phyloP scores from a whole-genome alignment of 2,113 vertebrate genomes.

The Aythya baeri region DNA sequence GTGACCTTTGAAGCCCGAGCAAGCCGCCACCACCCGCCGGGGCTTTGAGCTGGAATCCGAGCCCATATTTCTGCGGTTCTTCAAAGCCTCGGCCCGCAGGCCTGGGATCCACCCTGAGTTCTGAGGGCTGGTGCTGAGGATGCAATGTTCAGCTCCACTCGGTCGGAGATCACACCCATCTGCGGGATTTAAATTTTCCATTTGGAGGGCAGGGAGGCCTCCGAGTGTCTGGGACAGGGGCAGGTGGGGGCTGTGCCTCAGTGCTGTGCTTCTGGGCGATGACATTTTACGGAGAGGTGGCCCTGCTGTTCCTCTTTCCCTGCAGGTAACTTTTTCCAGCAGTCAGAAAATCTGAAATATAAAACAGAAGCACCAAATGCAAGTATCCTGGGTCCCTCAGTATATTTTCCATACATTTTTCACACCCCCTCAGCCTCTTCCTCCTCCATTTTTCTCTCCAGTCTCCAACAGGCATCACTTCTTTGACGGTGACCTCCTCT shows the following conservation, averaged over 20 bases:
- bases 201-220: background rate
- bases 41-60: constrained; percentile 46
- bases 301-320: background rate
- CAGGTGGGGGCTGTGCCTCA: background rate
- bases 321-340: background rate
- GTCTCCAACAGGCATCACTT: constrained; percentile 83
- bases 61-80: background rate
- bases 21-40: background rate
- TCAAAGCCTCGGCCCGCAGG: background rate
- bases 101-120: background rate
- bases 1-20: constrained; percentile 51
- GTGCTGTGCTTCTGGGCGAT: background rate
- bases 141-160: background rate
- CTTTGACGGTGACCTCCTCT: constrained; percentile 84
- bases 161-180: background rate
- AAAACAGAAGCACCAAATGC: background rate
- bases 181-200: background rate
- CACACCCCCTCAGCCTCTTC: background rate
- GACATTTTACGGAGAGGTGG: background rate
- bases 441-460: constrained; percentile 50
- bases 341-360: background rate
- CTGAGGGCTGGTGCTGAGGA: background rate
- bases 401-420: accelerated
- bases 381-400: background rate
- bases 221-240: background rate